phyloP scores from a whole-genome alignment of 2,888 invertebrate genomes.

The Leptinotarsa tumamoca region DNA sequence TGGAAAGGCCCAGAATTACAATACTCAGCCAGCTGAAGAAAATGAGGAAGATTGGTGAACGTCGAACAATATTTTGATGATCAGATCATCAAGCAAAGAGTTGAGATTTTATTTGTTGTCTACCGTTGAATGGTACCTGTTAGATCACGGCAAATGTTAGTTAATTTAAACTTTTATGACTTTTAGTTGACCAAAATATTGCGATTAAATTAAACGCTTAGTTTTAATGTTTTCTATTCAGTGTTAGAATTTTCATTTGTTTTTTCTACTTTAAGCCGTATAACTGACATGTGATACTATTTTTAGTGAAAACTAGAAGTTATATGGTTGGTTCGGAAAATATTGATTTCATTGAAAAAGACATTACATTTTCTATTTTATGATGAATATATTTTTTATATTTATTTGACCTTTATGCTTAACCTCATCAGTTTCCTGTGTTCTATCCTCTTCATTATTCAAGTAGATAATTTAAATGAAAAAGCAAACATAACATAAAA shows the following conservation, averaged over 20 bases:
- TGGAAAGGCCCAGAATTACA: conserved; percentile 54
- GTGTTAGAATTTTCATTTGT: conserved; percentile 19
- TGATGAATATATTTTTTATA: not conserved
- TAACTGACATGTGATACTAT: conserved; percentile 42
- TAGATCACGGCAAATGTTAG: not conserved
- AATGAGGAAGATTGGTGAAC: conserved; percentile 72
- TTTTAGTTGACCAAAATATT: not conserved
- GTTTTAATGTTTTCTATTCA: conserved; percentile 22
- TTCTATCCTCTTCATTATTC: no score
- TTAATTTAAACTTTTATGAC: conserved; percentile 6
- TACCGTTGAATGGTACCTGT: not conserved
- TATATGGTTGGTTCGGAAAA: conserved; percentile 36
- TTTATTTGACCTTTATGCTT: not conserved
- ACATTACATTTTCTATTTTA: conserved; percentile 26
- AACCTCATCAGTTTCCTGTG: no score
- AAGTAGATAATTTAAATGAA: no score
- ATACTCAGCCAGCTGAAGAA: conserved; percentile 62
- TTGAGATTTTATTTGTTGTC: conserved; percentile 8
- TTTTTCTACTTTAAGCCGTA: conserved; percentile 34
- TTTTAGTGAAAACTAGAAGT: conserved; percentile 36
- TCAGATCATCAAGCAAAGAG: not conserved
- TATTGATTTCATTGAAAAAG: conserved; percentile 23
- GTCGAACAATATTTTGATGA: not conserved
- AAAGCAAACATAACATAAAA: no score
- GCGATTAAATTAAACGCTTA: conserved; percentile 17